These are phyloP conservation scores for Neelides sp. DNA, from an alignment of 1,140 invertebrate genomes.

Conservation along the genomic window DNA sequence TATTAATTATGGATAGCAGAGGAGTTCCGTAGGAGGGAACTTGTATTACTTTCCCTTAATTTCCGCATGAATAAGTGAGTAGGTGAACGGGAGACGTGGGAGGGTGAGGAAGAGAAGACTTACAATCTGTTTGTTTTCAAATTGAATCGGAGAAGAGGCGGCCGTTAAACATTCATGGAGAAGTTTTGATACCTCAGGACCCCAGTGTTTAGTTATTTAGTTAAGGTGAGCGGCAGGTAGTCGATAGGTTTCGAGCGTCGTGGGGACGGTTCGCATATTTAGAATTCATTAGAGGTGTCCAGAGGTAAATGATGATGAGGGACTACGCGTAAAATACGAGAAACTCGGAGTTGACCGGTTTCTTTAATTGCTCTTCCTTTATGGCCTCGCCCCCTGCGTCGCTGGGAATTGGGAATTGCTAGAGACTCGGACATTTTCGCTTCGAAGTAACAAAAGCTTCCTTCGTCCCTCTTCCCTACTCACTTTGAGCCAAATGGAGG, in stretches of 20 bases:
- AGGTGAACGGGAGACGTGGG: neutral
- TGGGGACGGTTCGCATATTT: constrained; percentile 20
- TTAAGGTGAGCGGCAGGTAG: constrained; percentile 20
- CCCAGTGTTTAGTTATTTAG: neutral
- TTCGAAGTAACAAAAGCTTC: no score
- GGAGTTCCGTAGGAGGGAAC: no score
- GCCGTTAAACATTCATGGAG: neutral
- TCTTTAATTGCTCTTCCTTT: constrained; percentile 29
- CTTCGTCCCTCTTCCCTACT: no score
- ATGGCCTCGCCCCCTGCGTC: constrained; percentile 22
- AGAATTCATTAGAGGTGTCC: constrained; percentile 30
- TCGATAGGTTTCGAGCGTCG: constrained; percentile 8
- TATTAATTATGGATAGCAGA: no score
- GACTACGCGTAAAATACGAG: constrained; percentile 21
- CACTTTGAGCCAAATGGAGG: no score
- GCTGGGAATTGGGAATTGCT: constrained; percentile 19
- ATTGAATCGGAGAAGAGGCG: neutral
- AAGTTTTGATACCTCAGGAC: neutral
- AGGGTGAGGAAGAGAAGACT: constrained; percentile 2
- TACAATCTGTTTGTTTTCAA: no score
- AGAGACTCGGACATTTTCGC: constrained; percentile 15
- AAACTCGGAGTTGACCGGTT: constrained; percentile 27
- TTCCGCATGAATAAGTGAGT: no score
- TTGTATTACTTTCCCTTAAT: no score
- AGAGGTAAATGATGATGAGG: constrained; percentile 19